A percentile compares a stretch with the other conserved stretches of the same genome.
Conservation (phyloP, 2,113 vertebrate species). For the Clupea harengus region DNA sequence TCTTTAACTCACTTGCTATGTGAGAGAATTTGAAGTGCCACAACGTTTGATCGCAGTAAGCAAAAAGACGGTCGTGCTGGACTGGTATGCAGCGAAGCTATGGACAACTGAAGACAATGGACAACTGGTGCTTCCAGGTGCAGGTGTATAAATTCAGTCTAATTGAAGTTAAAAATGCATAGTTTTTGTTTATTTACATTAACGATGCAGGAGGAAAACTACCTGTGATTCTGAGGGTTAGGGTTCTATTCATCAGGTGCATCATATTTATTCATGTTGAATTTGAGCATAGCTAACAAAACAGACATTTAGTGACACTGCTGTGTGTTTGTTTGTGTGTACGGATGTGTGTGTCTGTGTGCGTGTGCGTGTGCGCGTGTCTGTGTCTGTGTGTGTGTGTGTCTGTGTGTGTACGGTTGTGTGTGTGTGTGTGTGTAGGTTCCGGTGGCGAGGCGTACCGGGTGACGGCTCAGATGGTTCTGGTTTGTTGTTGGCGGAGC, state of each 20-base stretch:
- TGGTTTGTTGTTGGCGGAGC: constrained; percentile 95
- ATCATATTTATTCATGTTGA: background rate
- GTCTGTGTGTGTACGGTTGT: background rate
- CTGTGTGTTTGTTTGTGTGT: background rate
- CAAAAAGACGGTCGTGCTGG: background rate
- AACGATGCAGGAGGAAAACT: background rate
- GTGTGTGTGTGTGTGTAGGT: constrained; percentile 50
- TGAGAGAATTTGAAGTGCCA: background rate
- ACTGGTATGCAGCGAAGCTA: background rate
- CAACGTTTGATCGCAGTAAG: background rate
- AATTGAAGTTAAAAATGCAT: background rate
- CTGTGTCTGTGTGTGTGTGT: no score
- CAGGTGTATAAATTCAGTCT: background rate
- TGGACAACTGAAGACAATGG: background rate
- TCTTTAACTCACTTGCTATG: background rate
- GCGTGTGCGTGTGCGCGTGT: no score
- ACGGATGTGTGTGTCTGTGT: no score
- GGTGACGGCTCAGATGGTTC: constrained; percentile 93
- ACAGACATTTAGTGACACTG: no score
- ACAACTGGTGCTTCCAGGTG: background rate
- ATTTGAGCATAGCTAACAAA: no score
- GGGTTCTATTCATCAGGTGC: no score
- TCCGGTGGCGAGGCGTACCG: constrained; percentile 69
- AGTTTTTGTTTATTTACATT: background rate
- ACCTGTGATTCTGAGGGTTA: no score